Evolutionary conservation across 2,113 vertebrate species (phyloP).

Genomic region (Chitala chitala): DNA sequence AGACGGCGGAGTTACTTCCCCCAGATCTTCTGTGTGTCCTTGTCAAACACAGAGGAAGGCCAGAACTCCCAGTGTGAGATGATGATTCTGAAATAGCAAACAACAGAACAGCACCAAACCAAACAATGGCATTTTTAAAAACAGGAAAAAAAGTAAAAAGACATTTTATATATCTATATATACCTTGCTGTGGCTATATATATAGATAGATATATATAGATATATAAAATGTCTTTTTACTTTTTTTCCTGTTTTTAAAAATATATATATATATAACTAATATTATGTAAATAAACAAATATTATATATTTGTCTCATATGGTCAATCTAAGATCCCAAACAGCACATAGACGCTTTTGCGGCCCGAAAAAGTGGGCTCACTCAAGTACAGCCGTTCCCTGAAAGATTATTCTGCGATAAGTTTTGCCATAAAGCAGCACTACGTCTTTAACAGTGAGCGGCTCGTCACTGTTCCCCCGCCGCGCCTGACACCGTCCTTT

Average conservation of each 20-base stretch:
- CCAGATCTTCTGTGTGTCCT: slow-evolving; percentile 33
- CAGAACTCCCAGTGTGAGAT: slow-evolving; percentile 34
- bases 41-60: slow-evolving; percentile 39
- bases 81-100: slow-evolving; percentile 25
- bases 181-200: no score
- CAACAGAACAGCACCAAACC: slow-evolving; percentile 22
- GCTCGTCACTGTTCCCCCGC: slow-evolving; percentile 44
- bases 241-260: slow-evolving; percentile 16
- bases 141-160: background rate
- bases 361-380: no score
- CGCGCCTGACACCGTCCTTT: slow-evolving; percentile 74
- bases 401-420: background rate
- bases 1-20: slow-evolving; percentile 1
- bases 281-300: no score
- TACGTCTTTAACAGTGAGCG: slow-evolving; percentile 52
- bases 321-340: background rate
- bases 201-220: no score
- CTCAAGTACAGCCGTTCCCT: background rate
- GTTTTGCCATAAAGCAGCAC: slow-evolving; percentile 19
- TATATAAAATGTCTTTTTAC: background rate
- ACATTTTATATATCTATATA: no score
- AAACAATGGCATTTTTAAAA: slow-evolving; percentile 19
- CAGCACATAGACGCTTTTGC: background rate
- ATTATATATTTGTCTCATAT: background rate
- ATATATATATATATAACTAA: no score